phyloP scores from a whole-genome alignment of 2,888 invertebrate genomes.

The Leptopterna dolabrata region DNA sequence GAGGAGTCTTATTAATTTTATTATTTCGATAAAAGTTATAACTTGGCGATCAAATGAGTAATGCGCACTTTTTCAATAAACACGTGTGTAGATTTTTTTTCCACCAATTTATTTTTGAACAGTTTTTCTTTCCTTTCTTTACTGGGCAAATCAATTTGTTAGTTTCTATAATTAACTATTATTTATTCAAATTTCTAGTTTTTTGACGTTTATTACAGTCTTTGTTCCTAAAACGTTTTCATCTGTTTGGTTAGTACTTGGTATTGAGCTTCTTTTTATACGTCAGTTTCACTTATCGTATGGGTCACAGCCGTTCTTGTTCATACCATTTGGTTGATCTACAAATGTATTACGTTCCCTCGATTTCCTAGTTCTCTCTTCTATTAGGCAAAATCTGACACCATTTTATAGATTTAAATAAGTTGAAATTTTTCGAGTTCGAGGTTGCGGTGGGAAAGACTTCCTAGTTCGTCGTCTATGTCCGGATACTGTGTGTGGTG shows the following conservation, averaged over 20 bases:
- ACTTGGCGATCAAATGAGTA: background rate
- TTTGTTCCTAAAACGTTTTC: conserved; percentile 9
- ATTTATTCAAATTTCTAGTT: background rate
- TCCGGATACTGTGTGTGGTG: too few species aligned
- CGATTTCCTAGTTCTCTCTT: background rate
- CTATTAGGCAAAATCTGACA: background rate
- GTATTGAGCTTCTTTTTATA: background rate
- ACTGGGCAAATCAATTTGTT: background rate
- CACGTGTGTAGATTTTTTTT: background rate
- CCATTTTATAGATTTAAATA: background rate
- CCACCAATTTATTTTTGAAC: background rate
- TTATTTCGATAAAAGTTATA: background rate
- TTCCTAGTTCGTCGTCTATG: background rate
- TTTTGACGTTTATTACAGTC: background rate
- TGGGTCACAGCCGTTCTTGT: background rate
- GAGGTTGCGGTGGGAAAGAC: background rate
- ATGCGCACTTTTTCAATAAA: background rate
- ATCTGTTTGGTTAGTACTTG: background rate
- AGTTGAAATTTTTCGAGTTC: background rate
- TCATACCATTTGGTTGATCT: background rate
- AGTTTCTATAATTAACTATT: background rate
- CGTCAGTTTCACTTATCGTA: background rate
- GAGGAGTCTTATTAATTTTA: background rate
- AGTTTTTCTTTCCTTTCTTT: background rate
- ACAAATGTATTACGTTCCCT: background rate